phyloP scores from a whole-genome alignment of 2,797 vertebrate species.

The Trachops cirrhosus region DNA sequence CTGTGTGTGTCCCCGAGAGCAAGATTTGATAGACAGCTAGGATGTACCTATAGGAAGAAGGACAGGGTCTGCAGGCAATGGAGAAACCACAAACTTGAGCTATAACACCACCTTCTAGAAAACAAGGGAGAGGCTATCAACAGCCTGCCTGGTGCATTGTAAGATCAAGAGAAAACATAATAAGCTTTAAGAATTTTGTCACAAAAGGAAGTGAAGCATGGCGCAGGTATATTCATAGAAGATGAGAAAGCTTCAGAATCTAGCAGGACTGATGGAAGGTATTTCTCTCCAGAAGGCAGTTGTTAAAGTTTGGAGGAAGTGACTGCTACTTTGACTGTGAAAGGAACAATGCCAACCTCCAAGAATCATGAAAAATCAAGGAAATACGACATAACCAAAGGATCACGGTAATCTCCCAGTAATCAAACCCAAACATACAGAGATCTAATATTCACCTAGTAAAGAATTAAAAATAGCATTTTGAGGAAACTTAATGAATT shows the following conservation, averaged over 20 bases:
- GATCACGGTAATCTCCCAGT: neutral
- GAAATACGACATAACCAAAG: neutral
- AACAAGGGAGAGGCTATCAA: neutral
- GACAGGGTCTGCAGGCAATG: neutral
- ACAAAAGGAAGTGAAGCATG: neutral
- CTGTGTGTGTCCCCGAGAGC: neutral
- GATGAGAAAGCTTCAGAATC: neutral
- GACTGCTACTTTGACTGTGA: neutral
- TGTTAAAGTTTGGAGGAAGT: neutral
- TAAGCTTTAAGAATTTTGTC: neutral
- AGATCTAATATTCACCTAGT: neutral
- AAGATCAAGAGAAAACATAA: neutral
- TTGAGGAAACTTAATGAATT: neutral
- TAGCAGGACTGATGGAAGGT: neutral
- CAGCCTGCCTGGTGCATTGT: neutral
- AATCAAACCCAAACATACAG: neutral
- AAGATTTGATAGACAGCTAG: neutral
- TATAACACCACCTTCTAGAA: neutral
- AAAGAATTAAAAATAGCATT: neutral
- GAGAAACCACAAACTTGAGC: neutral
- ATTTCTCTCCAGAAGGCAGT: neutral
- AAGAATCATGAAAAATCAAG: neutral
- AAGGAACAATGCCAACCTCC: neutral
- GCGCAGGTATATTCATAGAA: too few relatives aligned
- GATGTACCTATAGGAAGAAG: neutral